A percentile compares a stretch with the other conserved stretches of the same genome.
phyloP scores from a whole-genome alignment of 2,113 vertebrate species.

The Stomatorhinus ivindoensis region DNA sequence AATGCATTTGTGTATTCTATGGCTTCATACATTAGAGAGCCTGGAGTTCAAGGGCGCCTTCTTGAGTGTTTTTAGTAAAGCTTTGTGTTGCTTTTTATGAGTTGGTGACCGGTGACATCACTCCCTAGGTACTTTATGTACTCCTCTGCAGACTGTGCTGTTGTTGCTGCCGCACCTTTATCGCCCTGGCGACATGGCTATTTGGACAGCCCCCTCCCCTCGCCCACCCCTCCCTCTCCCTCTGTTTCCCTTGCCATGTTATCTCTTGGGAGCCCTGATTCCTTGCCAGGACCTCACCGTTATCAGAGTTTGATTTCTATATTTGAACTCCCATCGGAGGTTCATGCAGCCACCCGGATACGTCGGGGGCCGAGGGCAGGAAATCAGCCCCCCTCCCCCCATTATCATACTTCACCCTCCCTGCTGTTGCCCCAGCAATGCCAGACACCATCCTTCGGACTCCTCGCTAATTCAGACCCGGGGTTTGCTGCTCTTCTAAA shows the following conservation, averaged over 20 bases:
- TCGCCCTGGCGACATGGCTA: background rate
- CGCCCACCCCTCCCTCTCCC: background rate
- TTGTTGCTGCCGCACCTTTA: background rate
- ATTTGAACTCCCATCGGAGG: slow-evolving; percentile 8
- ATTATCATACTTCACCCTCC: background rate
- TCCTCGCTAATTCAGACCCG: background rate
- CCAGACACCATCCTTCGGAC: background rate
- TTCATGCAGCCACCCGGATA: background rate
- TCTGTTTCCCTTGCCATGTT: background rate
- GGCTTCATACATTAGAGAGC: background rate
- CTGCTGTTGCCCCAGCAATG: background rate
- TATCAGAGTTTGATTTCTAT: slow-evolving; percentile 17
- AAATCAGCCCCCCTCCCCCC: background rate
- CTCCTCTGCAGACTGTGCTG: background rate
- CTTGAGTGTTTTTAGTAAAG: background rate
- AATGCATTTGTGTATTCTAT: slow-evolving; percentile 3
- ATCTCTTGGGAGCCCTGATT: slow-evolving; percentile 11
- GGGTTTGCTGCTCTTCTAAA: background rate
- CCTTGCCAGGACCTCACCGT: background rate
- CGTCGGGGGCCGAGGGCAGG: background rate
- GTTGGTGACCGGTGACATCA: slow-evolving; percentile 5
- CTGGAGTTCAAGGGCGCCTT: background rate
- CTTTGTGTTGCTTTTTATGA: background rate
- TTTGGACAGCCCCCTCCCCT: background rate
- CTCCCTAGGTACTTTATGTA: background rate